A percentile compares a stretch with the other conserved stretches of the same genome.
phyloP scores from a whole-genome alignment of 2,888 invertebrate genomes.

The Eurois occulta region DNA sequence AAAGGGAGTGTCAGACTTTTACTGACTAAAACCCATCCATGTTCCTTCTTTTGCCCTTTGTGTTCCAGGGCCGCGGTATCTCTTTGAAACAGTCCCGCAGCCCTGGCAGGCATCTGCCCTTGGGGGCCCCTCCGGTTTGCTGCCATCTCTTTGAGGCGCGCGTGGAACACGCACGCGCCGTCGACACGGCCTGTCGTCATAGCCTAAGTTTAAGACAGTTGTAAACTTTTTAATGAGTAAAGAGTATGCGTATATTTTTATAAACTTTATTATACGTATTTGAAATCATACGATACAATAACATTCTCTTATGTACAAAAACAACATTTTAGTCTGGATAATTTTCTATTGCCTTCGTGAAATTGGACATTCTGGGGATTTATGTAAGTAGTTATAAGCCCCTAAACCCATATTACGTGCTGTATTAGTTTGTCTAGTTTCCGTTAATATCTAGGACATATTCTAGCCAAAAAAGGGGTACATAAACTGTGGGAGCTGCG shows the following conservation, averaged over 20 bases:
- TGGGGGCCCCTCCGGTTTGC: too few relatives aligned
- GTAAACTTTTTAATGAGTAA: neutral
- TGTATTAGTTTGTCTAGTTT: slow-evolving; percentile 41
- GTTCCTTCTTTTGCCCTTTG: too few relatives aligned
- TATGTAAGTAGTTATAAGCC: slow-evolving; percentile 48
- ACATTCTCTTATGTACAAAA: slow-evolving; percentile 6
- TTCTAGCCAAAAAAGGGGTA: neutral
- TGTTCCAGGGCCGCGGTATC: too few relatives aligned
- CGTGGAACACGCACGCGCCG: too few relatives aligned
- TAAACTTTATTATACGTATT: too few relatives aligned
- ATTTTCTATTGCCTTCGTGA: slow-evolving; percentile 46
- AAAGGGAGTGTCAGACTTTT: too few relatives aligned
- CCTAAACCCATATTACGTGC: slow-evolving; percentile 38
- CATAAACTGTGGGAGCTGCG: neutral
- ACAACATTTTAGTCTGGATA: slow-evolving; percentile 52
- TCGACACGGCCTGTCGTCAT: too few relatives aligned
- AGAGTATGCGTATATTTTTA: too few relatives aligned
- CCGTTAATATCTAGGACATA: slow-evolving; percentile 26
- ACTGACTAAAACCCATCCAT: too few relatives aligned
- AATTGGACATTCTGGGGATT: slow-evolving; percentile 53
- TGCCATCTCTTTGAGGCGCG: too few relatives aligned
- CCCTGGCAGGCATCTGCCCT: too few relatives aligned
- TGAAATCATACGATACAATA: neutral
- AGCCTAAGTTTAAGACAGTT: neutral
- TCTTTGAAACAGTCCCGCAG: too few relatives aligned